Percentiles rank a stretch among this genome's conserved stretches.
Conservation (phyloP, 2,888 invertebrate genomes). For the Gymnocheta viridis region DNA sequence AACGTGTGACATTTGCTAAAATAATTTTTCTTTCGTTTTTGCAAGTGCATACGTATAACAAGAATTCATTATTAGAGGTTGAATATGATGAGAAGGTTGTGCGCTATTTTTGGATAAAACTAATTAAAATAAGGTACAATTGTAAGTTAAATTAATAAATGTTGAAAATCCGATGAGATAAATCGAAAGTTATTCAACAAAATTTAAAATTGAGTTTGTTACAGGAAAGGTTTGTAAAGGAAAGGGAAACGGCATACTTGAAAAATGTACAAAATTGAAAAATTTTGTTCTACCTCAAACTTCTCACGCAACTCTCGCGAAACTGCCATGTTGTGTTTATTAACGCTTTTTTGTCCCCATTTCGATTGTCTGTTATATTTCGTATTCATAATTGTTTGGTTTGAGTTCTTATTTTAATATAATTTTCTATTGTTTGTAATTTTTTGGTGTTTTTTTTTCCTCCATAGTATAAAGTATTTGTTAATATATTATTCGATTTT, state of each 20-base stretch:
- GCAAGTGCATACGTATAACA: too few species aligned
- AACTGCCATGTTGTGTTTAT: slow-evolving; percentile 45
- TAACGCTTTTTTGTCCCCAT: slow-evolving; percentile 48
- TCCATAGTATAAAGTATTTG: neutral
- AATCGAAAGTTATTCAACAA: too few species aligned
- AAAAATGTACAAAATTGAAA: neutral
- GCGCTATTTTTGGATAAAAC: neutral
- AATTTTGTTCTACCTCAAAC: neutral
- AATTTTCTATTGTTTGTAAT: slow-evolving; percentile 63
- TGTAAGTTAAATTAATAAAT: neutral
- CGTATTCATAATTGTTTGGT: slow-evolving; percentile 36
- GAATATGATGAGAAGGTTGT: slow-evolving; percentile 7
- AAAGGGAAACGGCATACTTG: too few species aligned
- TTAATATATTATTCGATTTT: slow-evolving; percentile 65
- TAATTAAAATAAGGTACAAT: neutral
- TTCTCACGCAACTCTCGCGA: neutral
- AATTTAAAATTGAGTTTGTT: too few species aligned
- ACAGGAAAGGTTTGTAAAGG: too few species aligned
- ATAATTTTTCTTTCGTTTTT: slow-evolving; percentile 18
- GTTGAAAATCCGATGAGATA: too few species aligned
- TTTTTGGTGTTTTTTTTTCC: slow-evolving; percentile 18
- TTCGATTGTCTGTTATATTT: slow-evolving; percentile 51
- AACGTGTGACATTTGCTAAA: slow-evolving; percentile 64
- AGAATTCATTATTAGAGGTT: slow-evolving; percentile 19
- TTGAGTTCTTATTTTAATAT: slow-evolving; percentile 64